These are phyloP conservation scores for Potamilus streckersoni DNA, from an alignment of 1,140 invertebrate genomes.

Conservation along the genomic window DNA sequence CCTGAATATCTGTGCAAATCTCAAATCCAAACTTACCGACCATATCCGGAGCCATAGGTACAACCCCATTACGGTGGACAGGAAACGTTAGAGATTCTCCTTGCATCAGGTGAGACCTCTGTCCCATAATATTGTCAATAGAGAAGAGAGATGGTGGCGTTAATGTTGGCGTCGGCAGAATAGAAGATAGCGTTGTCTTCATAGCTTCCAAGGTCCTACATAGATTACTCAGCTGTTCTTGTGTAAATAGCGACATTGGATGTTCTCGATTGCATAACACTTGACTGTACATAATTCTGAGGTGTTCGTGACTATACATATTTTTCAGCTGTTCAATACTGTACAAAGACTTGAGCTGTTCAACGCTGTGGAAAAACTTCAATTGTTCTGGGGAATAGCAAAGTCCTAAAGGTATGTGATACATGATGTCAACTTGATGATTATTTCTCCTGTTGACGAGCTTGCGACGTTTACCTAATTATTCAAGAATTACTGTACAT, in stretches of 20 bases:
- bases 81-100: conserved; percentile 24
- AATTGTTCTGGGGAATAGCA: conserved; percentile 31
- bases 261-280: conserved; percentile 22
- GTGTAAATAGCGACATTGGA: conserved; percentile 9
- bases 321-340: conserved; percentile 23
- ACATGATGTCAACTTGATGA: conserved; percentile 9
- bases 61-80: conserved; percentile 12
- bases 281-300: conserved; percentile 25
- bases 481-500: no score
- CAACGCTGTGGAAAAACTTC: conserved; percentile 22
- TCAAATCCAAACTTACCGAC: conserved; percentile 15
- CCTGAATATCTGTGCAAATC: no score
- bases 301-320: conserved; percentile 26
- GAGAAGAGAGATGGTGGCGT: conserved; percentile 23
- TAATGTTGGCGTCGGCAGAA: conserved; percentile 3
- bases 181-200: conserved; percentile 14
- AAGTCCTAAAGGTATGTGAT: conserved; percentile 25
- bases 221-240: conserved; percentile 21
- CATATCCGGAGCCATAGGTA: conserved; percentile 28
- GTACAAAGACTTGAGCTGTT: no score
- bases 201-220: conserved; percentile 13
- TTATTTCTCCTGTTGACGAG: no score
- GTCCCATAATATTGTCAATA: conserved; percentile 28
- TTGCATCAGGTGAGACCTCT: conserved; percentile 25
- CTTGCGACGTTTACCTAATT: no score